A percentile compares a stretch with the other conserved stretches of the same genome.
These are phyloP conservation scores for Pristionchus exspectatus DNA, from an alignment of 2,888 invertebrate genomes.

Conservation along the genomic window DNA sequence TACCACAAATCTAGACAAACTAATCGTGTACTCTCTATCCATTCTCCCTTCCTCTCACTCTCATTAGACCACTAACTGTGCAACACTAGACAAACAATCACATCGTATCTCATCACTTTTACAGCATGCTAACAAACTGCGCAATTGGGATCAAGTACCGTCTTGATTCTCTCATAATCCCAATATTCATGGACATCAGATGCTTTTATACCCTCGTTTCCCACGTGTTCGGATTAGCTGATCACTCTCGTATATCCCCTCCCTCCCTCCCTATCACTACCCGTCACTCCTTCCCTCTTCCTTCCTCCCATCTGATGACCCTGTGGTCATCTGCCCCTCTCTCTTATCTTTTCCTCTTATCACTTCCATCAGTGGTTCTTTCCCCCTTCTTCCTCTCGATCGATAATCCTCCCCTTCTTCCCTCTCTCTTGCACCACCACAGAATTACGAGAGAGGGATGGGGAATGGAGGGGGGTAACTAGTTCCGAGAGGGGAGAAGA, in stretches of 20 bases:
- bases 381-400: conserved; percentile 10
- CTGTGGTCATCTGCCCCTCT: conserved; percentile 3
- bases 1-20: not conserved
- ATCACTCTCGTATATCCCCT: not conserved
- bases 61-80: no score
- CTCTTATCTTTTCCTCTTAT: not conserved
- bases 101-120: not conserved
- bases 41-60: not conserved
- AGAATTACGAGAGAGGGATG: not conserved
- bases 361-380: conserved; percentile 5
- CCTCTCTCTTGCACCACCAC: conserved; percentile 13
- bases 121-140: no score
- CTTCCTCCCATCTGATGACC: not conserved
- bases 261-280: not conserved
- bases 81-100: no score
- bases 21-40: not conserved
- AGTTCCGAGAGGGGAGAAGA: conserved; percentile 38
- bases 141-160: no score
- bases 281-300: not conserved
- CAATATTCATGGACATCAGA: no score
- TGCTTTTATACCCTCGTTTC: no score
- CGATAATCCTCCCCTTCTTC: conserved; percentile 31
- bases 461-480: conserved; percentile 8
- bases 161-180: no score
- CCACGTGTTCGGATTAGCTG: no score